These are phyloP conservation scores for Pygoscelis adeliae DNA, from an alignment of 2,113 vertebrate genomes.

Conservation along the genomic window DNA sequence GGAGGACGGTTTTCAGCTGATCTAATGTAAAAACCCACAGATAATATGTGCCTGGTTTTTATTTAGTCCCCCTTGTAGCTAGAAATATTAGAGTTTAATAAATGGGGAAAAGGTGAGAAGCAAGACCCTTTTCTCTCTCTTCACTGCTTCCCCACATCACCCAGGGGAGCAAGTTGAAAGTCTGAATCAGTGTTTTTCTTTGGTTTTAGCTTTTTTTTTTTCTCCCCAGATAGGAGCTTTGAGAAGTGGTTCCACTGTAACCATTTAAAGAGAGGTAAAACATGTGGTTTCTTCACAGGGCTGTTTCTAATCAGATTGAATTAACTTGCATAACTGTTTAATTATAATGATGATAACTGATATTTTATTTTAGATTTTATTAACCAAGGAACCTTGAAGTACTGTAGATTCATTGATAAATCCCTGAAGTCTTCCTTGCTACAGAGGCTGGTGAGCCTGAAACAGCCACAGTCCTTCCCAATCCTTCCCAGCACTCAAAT, in stretches of 20 bases:
- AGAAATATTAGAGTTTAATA: slow-evolving; percentile 46
- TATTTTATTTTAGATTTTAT: slow-evolving; percentile 69
- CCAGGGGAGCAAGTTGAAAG: background rate
- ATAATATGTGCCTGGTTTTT: slow-evolving; percentile 48
- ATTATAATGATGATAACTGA: slow-evolving; percentile 50
- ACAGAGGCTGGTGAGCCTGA: background rate
- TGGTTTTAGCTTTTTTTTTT: slow-evolving; percentile 37
- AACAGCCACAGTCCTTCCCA: background rate
- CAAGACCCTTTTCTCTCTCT: slow-evolving; percentile 7
- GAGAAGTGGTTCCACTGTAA: slow-evolving; percentile 61
- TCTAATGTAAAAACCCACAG: slow-evolving; percentile 32
- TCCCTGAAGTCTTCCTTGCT: background rate
- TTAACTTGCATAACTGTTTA: slow-evolving; percentile 63
- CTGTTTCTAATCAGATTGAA: slow-evolving; percentile 73
- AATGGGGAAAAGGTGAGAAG: slow-evolving; percentile 30
- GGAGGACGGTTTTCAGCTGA: slow-evolving; percentile 50
- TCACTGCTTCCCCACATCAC: slow-evolving; percentile 13
- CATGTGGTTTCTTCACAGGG: slow-evolving; percentile 65
- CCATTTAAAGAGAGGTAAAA: slow-evolving; percentile 70
- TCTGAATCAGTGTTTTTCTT: slow-evolving; percentile 65
- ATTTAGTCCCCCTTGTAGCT: slow-evolving; percentile 44
- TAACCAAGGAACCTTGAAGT: slow-evolving; percentile 23
- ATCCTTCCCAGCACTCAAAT: background rate
- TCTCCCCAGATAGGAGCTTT: slow-evolving; percentile 8
- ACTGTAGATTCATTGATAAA: slow-evolving; percentile 49